Evolutionary conservation across 2,797 vertebrate genomes (phyloP).

Genomic region (Heteromormyrus szaboi): DNA sequence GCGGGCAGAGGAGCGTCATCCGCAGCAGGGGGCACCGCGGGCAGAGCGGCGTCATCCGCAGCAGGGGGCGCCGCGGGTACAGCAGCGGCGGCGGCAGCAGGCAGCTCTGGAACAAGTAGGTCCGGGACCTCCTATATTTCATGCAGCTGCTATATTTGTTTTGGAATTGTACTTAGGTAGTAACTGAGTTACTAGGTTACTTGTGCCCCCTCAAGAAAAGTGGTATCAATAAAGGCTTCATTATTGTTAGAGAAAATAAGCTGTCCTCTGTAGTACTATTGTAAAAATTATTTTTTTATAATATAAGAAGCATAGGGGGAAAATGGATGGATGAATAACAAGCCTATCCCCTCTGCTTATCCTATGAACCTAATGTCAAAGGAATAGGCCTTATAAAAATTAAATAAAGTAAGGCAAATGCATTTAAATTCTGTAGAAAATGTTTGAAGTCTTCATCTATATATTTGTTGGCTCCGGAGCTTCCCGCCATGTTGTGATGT

Average conservation of each 20-base stretch:
- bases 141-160: background rate
- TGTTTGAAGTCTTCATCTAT: background rate
- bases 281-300: background rate
- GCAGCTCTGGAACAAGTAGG: no score
- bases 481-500: no score
- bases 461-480: background rate
- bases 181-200: background rate
- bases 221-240: background rate
- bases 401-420: background rate
- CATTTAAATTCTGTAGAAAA: background rate
- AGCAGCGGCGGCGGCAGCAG: no score
- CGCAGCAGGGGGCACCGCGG: no score
- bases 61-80: no score
- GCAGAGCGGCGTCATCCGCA: no score
- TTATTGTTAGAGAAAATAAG: background rate
- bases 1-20: no score
- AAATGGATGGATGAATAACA: background rate
- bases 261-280: background rate
- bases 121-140: background rate
- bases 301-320: background rate
- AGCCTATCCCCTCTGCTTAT: background rate
- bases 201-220: background rate
- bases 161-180: background rate
- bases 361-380: background rate
- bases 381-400: background rate